Base-by-base conservation (phyloP, 2,888 invertebrate species). In the Luperina nickerlii region DNA sequence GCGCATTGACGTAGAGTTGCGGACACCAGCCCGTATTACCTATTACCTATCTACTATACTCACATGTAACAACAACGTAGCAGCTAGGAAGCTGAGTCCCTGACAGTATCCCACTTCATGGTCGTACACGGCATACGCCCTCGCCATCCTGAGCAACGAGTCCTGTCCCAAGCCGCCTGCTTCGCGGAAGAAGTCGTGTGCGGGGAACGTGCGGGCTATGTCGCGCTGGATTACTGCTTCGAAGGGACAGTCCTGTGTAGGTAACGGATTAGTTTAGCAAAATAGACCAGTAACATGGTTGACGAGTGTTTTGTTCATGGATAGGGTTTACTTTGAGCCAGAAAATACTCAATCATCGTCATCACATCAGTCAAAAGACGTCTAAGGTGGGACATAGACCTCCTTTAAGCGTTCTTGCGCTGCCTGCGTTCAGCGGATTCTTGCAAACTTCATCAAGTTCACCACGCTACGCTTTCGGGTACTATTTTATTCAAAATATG, bases 51-150 rank as follows among this genome's bases (percentile, higher is more conserved):
- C 11, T n/a, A 60, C n/a, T 9, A 11, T 38, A 97, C 98, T 98
- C 95, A 99, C 99, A 94, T 99, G 99, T 85, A 99, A 97, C 54
- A 99, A 97, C 79, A 99, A 97, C 74, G 99, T 99, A 83, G 99
- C 99, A 62, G 99, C 99, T 63, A 99, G 97, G 95, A 99, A 99
- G 95, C 99, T 99, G 82, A 99, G 97, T 11, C 99, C 99, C 96
- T 99, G 99, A 94, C 99, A 99, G 96, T 99, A 99, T 78, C 99
- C 99, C 84, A 99, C 99, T 97, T 99, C 99, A 81, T 98, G 98
- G 94, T 99, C 99, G 94, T 99, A 98, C 15, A 99, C 98, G 4
- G 99, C 99, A 96, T 99, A 99, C 0, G 99, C 99, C 94, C 99
- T 99, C 93, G 99, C 99, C 92, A 99, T 98, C 92, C 99, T 98